Evolutionary conservation across 2,888 invertebrate species (phyloP).

Genomic region (Hydroisotoma schaefferi): DNA sequence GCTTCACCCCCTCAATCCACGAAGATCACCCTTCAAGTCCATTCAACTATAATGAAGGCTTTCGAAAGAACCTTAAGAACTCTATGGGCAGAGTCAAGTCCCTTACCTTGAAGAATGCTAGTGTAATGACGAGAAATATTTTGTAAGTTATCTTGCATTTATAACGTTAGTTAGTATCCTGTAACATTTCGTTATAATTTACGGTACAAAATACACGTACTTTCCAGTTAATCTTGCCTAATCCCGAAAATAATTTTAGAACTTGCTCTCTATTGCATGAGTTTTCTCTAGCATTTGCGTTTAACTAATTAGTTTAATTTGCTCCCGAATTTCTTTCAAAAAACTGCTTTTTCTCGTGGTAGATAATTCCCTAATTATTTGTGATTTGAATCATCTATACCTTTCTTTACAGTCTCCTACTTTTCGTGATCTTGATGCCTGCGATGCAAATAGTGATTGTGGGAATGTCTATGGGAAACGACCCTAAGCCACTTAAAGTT

Average conservation of each 20-base stretch:
- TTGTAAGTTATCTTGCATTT: conserved; percentile 12
- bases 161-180: not conserved
- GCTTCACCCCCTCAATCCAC: not conserved
- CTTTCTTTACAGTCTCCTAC: conserved; percentile 2
- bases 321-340: not conserved
- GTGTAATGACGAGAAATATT: conserved; percentile 10
- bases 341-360: not conserved
- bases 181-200: too few relatives aligned
- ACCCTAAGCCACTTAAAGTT: conserved; percentile 12
- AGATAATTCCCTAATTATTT: not conserved
- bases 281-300: not conserved
- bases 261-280: not conserved
- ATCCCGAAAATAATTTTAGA: not conserved
- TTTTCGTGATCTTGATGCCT: conserved; percentile 11
- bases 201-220: too few relatives aligned
- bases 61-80: not conserved
- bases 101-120: conserved; percentile 9
- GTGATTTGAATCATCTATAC: too few relatives aligned
- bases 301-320: not conserved
- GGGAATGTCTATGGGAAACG: conserved; percentile 13
- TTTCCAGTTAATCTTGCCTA: too few relatives aligned
- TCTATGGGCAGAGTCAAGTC: conserved; percentile 1
- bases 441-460: conserved; percentile 11
- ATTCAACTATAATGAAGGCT: not conserved
- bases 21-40: too few relatives aligned